Base-by-base conservation (phyloP, 2,888 invertebrate genomes). In the Chymomyza caudatula region DNA sequence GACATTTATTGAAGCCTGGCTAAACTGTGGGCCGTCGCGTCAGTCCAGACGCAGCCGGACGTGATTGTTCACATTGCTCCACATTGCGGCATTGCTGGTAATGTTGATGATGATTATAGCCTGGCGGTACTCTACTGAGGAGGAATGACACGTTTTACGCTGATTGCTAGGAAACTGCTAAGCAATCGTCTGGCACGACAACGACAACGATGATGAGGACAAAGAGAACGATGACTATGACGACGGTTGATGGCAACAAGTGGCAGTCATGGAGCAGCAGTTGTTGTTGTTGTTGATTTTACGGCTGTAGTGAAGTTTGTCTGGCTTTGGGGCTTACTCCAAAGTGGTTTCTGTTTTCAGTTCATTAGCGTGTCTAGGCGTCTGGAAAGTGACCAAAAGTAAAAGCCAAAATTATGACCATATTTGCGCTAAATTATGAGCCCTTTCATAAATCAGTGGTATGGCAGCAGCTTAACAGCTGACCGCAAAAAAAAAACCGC, bases 391-490 rank as follows among this genome's bases (percentile, higher is more conserved):
- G 55, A 62, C 62, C 49, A 71, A 84, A 81, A 86, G 79, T 82
- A 86, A 82, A 74, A 78, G 88, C 88, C 83, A 75, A 73, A 78
- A 78, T 85, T 86, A 86, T 87, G 84, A 77, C 84, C 86, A 84
- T 87, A 87, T 87, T 87, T 88, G 87, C 67, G 77, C 76, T 85
- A 87, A 88, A 77, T 87, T 87, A 88, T 87, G 85, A 82, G 75
- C 82, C 85, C 82, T 85, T 87, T 78, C 87, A 82, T 85, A 86
- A 87, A 81, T 81, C 76, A 72, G 58, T 59, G 60, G 67, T 71
- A 65, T 63, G 65, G 61, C 60, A 61, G 71, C 73, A 70, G 73
- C 72, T 67, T 60, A 65, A 53, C 60, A 23, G 54, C 54, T 29
- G 54, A 22, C 37, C 23, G 13, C 17, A 20, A 22, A 52, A 52